A percentile compares a stretch with the other conserved stretches of the same genome.
phyloP scores from a whole-genome alignment of 1,140 invertebrate species.

The Drosophila orena region DNA sequence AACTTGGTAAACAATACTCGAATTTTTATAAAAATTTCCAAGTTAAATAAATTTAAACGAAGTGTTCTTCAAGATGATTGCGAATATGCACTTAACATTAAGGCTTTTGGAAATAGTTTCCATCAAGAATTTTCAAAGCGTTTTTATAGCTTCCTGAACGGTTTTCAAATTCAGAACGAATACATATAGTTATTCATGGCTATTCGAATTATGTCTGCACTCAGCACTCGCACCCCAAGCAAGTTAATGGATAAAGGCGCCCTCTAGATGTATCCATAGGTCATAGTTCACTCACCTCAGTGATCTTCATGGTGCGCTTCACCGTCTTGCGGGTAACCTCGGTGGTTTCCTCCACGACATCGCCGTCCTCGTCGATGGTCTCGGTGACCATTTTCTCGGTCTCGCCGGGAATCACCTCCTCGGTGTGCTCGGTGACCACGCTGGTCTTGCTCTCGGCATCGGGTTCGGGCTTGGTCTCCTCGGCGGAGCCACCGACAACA shows the following conservation, averaged over 20 bases:
- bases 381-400: constrained; percentile 81
- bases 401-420: constrained; percentile 75
- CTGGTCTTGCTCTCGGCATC: constrained; percentile 65
- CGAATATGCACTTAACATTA: not conserved
- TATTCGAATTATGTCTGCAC: no score
- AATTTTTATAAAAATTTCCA: constrained; percentile 1
- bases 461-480: constrained; percentile 47
- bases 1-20: constrained; percentile 12
- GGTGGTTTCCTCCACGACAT: constrained; percentile 80
- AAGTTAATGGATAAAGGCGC: not conserved
- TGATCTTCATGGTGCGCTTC: constrained; percentile 84
- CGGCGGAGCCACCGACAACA: constrained; percentile 61
- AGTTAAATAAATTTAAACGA: constrained; percentile 3
- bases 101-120: not conserved
- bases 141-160: not conserved
- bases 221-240: no score
- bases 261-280: not conserved
- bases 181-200: no score
- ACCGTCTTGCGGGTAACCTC: constrained; percentile 80
- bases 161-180: not conserved
- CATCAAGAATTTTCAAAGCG: not conserved
- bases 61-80: not conserved
- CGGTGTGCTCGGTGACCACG: constrained; percentile 68
- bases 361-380: constrained; percentile 79
- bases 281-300: constrained; percentile 66